These are phyloP conservation scores for Ditula angustiorana DNA, from an alignment of 2,888 invertebrate genomes.

Conservation along the genomic window DNA sequence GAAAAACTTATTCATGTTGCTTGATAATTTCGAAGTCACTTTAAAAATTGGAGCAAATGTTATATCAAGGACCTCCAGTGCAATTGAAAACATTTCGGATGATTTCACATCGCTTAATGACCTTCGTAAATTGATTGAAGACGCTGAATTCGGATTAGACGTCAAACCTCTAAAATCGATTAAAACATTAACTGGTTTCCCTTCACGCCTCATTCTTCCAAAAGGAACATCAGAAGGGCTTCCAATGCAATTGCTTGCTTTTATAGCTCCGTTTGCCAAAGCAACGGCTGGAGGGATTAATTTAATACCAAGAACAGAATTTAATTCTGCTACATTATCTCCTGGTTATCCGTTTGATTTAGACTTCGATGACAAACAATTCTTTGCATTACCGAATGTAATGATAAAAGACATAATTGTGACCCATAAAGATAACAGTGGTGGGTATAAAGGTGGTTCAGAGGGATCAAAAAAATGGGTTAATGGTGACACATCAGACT, in stretches of 20 bases:
- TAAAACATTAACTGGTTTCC: constrained; percentile 86
- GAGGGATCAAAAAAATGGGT: constrained; percentile 54
- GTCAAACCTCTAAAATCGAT: constrained; percentile 77
- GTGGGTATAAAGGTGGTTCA: constrained; percentile 51
- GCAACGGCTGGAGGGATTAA: constrained; percentile 53
- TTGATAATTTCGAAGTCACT: constrained; percentile 86
- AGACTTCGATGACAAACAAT: constrained; percentile 77
- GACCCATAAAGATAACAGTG: constrained; percentile 63
- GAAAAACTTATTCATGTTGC: constrained; percentile 84
- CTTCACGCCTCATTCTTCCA: constrained; percentile 89
- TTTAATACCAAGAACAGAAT: constrained; percentile 70
- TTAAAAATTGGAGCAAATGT: constrained; percentile 87
- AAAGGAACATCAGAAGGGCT: constrained; percentile 88
- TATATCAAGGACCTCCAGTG: constrained; percentile 87
- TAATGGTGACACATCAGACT: constrained; percentile 46
- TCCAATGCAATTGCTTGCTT: constrained; percentile 87
- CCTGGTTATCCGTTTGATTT: constrained; percentile 92
- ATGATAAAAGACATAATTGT: constrained; percentile 67
- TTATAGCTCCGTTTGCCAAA: constrained; percentile 84
- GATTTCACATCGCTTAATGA: constrained; percentile 86
- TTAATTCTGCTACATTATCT: constrained; percentile 71
- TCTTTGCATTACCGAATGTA: constrained; percentile 71
- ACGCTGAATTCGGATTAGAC: constrained; percentile 83
- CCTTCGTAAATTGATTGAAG: constrained; percentile 86
- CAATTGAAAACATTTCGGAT: constrained; percentile 85